Evolutionary conservation across 2,113 vertebrate species (phyloP).

Genomic region (Malurus alboscapulatus): DNA sequence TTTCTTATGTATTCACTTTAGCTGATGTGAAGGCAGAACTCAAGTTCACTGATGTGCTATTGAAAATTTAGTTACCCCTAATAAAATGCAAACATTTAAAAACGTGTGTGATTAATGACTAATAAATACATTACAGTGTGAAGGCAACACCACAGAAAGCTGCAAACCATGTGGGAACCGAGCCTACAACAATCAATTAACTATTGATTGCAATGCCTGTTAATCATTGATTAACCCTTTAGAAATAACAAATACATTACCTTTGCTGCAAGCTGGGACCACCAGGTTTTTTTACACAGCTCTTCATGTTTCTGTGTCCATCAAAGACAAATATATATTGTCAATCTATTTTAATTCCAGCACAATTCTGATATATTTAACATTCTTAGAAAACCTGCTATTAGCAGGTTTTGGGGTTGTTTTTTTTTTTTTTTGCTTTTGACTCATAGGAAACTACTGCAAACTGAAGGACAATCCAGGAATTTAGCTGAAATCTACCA

Average conservation of each 20-base stretch:
- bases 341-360: not conserved
- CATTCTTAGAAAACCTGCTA: not conserved
- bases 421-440: not conserved
- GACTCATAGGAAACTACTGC: not conserved
- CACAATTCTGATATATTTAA: not conserved
- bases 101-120: not conserved
- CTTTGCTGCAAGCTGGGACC: not conserved
- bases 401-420: not conserved
- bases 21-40: not conserved
- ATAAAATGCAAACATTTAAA: slow-evolving; percentile 3
- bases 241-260: not conserved
- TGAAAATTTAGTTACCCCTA: not conserved
- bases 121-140: not conserved
- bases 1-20: not conserved
- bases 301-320: not conserved
- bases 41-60: not conserved
- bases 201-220: slow-evolving; percentile 2
- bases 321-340: not conserved
- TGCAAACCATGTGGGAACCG: not conserved
- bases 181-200: slow-evolving; percentile 25
- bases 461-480: not conserved
- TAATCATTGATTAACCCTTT: slow-evolving; percentile 35
- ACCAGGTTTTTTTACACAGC: not conserved
- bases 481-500: not conserved
- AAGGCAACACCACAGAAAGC: not conserved